Base-by-base conservation (phyloP, 1,140 invertebrate genomes). In the Telenomus remus region DNA sequence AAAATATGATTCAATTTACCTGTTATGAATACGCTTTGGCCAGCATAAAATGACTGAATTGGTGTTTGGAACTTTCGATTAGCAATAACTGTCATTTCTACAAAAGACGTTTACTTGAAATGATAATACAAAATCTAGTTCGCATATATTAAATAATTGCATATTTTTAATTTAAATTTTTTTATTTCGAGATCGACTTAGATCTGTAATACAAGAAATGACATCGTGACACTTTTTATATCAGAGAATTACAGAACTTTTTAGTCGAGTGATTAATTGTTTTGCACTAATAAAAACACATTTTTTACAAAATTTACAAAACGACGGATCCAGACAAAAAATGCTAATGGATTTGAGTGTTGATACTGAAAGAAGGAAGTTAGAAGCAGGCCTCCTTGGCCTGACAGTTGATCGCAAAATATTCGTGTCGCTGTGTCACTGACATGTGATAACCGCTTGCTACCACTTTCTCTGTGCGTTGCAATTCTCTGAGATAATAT, bases 1-100 rank as follows among this genome's bases (percentile, higher is more conserved):
- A 6, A 35, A 35, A 35, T 35, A 6, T 6, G 10, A 35, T 39
- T 39, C 9, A 39, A 39, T 47, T 53, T 68, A 85, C 84, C 84
- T 70, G 87, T 84, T 55, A 89, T 88, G 50, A 92, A 89, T 1
- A 89, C 39, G 70, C 63, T 82, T 63, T 85, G 80, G 6, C 72
- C 81, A 5, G 78, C 64, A 51, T 86, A 86, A 66, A 86, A 86
- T 42, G 84, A 66, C 47, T 84, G 83, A 59, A 86, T 79, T 1
- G 82, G 68, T 1, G 81, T 83, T 60, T 65, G 78, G 0, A 64
- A 69, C 35, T 46, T 53, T 16, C 70, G 53, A 43, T 64, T 57
- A 33, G 57, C 64, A 14, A 81, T 79, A 16, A 78, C 37, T 39
- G 76, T 76, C 81, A 83, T 83, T 60, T 70, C 75, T 72, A 37